Evolutionary conservation across 2,797 vertebrate species (phyloP), one percentile per base, ranked within the genome.

Genomic region (Amblyopsis hoosieri): DNA sequence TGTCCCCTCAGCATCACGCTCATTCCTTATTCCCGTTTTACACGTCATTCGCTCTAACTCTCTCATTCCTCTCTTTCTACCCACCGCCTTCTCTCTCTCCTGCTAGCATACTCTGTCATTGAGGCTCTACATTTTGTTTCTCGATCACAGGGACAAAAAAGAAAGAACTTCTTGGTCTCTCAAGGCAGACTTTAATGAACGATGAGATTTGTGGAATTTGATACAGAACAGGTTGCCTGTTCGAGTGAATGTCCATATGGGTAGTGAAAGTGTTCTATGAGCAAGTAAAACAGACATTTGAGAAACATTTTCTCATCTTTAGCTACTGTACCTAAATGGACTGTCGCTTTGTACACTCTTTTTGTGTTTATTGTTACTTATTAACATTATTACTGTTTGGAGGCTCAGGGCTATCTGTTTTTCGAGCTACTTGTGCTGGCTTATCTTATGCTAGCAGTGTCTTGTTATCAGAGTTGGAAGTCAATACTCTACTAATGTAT

Each of bases 1-100:
- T 83, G 81, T 74, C 78, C 75, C 89, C 87, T 86, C 81, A 69
- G 77, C 76, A 61, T 62, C 54, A 60, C 71, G 75, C 83, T 89
- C 85, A 72, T 83, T 85, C 76, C 72, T 87, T 88, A 84, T 89
- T 82, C 82, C 81, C 72, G 80, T 88, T 90, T 86, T 81, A 75
- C 84, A 83, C 81, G 79, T 83, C 77, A 84, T 79, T 75, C 67
- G 76, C 60, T 51, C 60, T 53, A 70, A 23, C 72, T 77, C 64
- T 11, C 70, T 29, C 23, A 29, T 29, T 29, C 61, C 67, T 76
- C 69, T 82, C 66, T 78, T 54, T 17, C 62, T 57, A 55, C 70
- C 68, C 33, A 54, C 19, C 50, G 7, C 58, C 31, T 45, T 46
- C 54, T 10, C 62, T 48, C 61, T 56, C 57, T 13, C 55, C 46